Conservation (phyloP, 2,888 invertebrate species). For the Chaetogeoica ovagalla region DNA sequence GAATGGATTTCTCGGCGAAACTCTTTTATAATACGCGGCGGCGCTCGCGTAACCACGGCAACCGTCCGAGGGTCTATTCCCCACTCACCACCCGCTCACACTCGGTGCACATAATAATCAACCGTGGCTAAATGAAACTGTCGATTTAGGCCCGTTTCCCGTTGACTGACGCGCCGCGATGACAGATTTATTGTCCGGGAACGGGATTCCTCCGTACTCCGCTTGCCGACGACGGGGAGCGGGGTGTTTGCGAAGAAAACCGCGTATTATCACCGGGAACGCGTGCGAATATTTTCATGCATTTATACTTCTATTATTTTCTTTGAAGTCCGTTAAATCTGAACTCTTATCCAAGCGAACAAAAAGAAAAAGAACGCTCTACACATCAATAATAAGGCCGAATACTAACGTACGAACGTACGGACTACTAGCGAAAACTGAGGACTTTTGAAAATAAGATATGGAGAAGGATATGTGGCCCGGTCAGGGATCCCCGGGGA, state of each 20-base stretch:
- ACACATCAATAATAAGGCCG: no score
- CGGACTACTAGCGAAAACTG: no score
- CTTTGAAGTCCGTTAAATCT: no score
- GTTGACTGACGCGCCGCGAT: slow-evolving; percentile 14
- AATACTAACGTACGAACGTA: no score
- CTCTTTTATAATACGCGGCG: slow-evolving; percentile 27
- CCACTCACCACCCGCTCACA: background rate
- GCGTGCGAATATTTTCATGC: no score
- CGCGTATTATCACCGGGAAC: background rate
- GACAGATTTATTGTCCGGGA: slow-evolving; percentile 42
- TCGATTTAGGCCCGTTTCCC: slow-evolving; percentile 48
- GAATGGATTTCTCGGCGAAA: slow-evolving; percentile 49
- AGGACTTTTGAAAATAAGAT: no score
- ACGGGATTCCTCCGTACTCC: background rate
- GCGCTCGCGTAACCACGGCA: slow-evolving; percentile 8
- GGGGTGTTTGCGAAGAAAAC: background rate
- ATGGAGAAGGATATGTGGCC: no score
- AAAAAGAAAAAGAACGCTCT: no score
- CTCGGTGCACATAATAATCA: slow-evolving; percentile 42
- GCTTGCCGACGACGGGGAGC: no score
- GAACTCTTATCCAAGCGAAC: no score
- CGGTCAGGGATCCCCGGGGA: no score
- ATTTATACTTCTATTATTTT: no score
- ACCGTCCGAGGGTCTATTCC: slow-evolving; percentile 49
- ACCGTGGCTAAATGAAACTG: slow-evolving; percentile 50